These are phyloP conservation scores for Otocyon megalotis DNA, from an alignment of 2,113 vertebrate genomes.

Conservation along the genomic window DNA sequence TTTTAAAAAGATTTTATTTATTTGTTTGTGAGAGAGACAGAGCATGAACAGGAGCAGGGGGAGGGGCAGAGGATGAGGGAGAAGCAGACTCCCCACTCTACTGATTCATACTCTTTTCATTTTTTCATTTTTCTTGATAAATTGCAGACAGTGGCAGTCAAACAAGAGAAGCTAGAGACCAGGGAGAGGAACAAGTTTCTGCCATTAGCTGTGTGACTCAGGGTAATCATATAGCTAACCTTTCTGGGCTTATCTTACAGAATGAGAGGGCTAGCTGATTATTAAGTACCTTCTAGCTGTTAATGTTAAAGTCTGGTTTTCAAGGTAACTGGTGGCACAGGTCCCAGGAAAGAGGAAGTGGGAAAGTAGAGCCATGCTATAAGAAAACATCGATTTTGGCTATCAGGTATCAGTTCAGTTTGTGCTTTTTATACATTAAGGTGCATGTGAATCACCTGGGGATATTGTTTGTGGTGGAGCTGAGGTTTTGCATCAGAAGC, in stretches of 20 bases:
- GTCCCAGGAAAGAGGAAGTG: neutral
- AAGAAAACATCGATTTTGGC: neutral
- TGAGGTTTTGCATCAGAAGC: neutral
- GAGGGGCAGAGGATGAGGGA: too few relatives aligned
- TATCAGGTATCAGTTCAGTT: neutral
- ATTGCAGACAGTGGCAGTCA: neutral
- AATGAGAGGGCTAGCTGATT: neutral
- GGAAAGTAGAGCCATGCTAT: neutral
- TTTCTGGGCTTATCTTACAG: neutral
- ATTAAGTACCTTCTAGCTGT: neutral
- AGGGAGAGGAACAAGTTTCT: neutral
- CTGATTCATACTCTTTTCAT: neutral
- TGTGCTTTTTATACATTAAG: neutral
- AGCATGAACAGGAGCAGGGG: too few relatives aligned
- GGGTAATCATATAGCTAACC: neutral
- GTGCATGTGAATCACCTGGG: neutral
- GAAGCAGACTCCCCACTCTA: neutral
- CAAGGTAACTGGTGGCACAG: neutral
- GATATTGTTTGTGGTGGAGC: neutral
- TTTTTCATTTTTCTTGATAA: neutral
- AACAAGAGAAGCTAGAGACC: neutral
- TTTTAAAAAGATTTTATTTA: too few relatives aligned
- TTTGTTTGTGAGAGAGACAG: too few relatives aligned
- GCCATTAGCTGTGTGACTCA: neutral
- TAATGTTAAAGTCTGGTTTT: neutral